Evolutionary conservation across 2,888 invertebrate genomes (phyloP), one percentile per base, ranked within the genome.

Genomic region (Watsonalla cultraria): DNA sequence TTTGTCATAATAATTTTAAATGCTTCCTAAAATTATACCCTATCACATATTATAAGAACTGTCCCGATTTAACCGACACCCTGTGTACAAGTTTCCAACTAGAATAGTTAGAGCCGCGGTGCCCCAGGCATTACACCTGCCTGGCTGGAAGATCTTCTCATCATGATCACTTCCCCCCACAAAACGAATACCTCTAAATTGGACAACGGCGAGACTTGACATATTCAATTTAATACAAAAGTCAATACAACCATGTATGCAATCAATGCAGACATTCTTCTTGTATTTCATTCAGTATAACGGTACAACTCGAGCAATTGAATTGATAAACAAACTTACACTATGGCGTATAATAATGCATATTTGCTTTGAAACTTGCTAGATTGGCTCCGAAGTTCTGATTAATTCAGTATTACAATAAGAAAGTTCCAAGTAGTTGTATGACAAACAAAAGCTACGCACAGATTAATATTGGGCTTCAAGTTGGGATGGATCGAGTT

Each of bases 401-500:
- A 55, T 55, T 55, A 58, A 54, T 56, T 55, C 52, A 24, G 46
- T 49, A 52, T 53, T 46, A 45, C 47, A 46, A 35, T 55, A 54
- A 48, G 45, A 51, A 51, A 42, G 42, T 33, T 46, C 46, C 45
- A 42, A 42, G 42, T 42, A 42, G 42, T 46, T 51, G 42, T 49
- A 59, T 55, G 54, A 58, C 62, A 62, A 60, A 62, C 60, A 62
- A 55, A 42, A 42, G 42, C 42, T 42, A 11, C 42, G 42, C 42
- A 11, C 42, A 42, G 11, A 42, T 42, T 42, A 42, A 8, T 42
- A 42, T 42, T 42, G 42, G 42, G 11, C 42, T 42, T 42, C 11
- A 42, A 42, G 42, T 42, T 42, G 9, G 42, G 11, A 8, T 11
- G 42, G 11, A 42, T 11, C 11, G 42, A 11, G 42, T 42, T 42